Evolutionary conservation across 2,113 vertebrate genomes (phyloP), one percentile per base, ranked within the genome.

Genomic region (Ceuthmochares aereus): DNA sequence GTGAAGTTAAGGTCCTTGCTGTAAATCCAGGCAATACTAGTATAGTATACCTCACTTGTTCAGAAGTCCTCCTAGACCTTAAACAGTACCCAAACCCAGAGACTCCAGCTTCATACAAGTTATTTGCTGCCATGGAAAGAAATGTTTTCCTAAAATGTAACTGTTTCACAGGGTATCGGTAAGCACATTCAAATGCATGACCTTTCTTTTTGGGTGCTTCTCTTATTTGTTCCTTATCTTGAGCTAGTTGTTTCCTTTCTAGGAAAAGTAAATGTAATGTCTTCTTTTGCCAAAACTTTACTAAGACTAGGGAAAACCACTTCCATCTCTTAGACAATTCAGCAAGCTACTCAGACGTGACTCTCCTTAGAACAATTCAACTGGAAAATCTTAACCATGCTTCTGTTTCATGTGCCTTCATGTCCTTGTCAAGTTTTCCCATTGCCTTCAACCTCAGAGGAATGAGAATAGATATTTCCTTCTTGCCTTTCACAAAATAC

Each of bases 281-380:
- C 40, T 84, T 66, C n/a, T 72, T 91, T 94, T 84, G 69, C 52
- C 93, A 95, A 92, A 92, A 67, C 8, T 75, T 89, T 42, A 68
- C 16, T 87, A 89, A 84, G 37, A 68, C n/a, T 60, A 45, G 7
- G n/a, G 51, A 86, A 83, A 94, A 47, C 3, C 4, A 0, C 62
- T 93, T 88, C 42, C 37, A 42, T 45, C 9, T 34, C 73, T 76
- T 56, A 42, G 22, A 51, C 36, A 4, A 54, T 75, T 52, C 40
- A 87, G 34, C 6, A 75, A 34, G 27, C 30, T 70, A 30, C 15
- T 86, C 32, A 81, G 55, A 59, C 63, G 34, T 74, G 47, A 89
- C 58, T 40, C 34, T 87, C 23, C 21, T 86, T 37, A 84, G 27
- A 82, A 67, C 14, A 68, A 34, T 64, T 91, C 66, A 86, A 7